phyloP scores from a whole-genome alignment of 2,113 vertebrate genomes.

The Pycnonotus jocosus region DNA sequence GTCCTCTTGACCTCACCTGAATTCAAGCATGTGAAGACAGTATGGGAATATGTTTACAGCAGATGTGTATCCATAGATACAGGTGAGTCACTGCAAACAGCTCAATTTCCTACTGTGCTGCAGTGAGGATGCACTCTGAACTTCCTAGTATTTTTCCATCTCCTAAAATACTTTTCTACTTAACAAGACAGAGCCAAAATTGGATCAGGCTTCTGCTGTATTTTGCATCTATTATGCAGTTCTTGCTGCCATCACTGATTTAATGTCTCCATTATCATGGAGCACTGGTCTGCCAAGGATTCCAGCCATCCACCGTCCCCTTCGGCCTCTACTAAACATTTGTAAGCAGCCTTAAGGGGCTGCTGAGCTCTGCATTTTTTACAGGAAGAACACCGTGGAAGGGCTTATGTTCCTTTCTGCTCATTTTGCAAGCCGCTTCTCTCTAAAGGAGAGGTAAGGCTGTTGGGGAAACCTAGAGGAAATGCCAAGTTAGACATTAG shows the following conservation, averaged over 20 bases:
- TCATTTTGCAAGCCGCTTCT: not conserved
- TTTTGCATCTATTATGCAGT: constrained; percentile 59
- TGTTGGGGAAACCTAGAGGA: not conserved
- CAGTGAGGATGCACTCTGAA: not conserved
- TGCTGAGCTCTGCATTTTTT: not conserved
- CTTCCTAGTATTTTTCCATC: constrained; percentile 32
- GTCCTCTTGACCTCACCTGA: not conserved
- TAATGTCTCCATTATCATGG: constrained; percentile 46
- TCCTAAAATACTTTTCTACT: constrained; percentile 25
- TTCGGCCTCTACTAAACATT: not conserved
- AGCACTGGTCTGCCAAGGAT: not conserved
- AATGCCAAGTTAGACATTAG: not conserved
- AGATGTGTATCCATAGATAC: not conserved
- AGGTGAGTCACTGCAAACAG: not conserved
- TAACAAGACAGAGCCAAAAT: constrained; percentile 35
- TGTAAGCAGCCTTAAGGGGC: not conserved
- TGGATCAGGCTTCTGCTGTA: constrained; percentile 7
- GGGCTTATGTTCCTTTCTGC: not conserved
- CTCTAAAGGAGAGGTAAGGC: not conserved
- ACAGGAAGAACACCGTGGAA: not conserved
- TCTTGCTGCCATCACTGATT: constrained; percentile 53
- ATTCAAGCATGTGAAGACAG: not conserved
- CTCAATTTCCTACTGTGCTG: not conserved
- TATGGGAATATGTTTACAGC: not conserved
- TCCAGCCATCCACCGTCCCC: not conserved